Conservation (phyloP, 2,113 vertebrate species). For the Cardinalis cardinalis region DNA sequence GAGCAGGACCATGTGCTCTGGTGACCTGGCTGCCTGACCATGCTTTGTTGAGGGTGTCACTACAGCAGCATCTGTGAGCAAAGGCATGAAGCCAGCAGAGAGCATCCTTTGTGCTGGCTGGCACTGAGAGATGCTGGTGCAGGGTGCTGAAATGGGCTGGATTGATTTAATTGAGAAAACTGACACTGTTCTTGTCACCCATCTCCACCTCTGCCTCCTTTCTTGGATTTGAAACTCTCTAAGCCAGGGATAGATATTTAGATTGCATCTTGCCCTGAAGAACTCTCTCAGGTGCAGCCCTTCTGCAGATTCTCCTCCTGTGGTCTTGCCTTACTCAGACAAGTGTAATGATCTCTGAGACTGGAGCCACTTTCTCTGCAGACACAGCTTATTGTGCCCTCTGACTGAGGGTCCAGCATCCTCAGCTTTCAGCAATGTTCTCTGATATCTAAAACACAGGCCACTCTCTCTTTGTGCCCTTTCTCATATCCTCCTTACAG, state of each 20-base stretch:
- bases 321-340: not conserved
- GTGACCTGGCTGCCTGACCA: not conserved
- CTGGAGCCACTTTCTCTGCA: not conserved
- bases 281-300: not conserved
- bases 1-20: not conserved
- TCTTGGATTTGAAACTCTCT: not conserved
- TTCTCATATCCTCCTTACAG: not conserved
- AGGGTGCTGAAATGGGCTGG: not conserved
- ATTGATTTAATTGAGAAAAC: not conserved
- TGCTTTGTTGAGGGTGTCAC: not conserved
- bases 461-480: not conserved
- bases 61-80: not conserved
- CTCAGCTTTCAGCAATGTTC: not conserved
- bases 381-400: no score
- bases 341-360: not conserved
- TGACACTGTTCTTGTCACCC: rapidly evolving
- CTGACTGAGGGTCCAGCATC: not conserved
- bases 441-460: not conserved
- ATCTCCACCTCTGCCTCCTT: not conserved
- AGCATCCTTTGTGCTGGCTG: not conserved
- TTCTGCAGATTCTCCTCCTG: not conserved
- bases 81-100: not conserved
- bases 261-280: not conserved
- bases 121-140: not conserved
- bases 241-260: not conserved